These are phyloP conservation scores for Saguinus imperator DNA, from an alignment of 2,113 vertebrate species.

Conservation along the genomic window DNA sequence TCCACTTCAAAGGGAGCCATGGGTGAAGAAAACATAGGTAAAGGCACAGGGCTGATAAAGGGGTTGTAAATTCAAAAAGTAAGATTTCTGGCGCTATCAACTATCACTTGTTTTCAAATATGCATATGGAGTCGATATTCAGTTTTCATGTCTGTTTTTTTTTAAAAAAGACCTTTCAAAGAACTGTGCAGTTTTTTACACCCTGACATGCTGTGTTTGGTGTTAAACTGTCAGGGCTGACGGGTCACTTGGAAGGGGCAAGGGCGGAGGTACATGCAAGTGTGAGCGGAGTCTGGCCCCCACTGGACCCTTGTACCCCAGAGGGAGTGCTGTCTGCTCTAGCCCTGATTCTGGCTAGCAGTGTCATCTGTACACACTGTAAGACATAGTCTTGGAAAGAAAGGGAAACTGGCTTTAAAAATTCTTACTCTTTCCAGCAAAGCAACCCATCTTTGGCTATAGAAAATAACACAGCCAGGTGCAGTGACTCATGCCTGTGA, in stretches of 20 bases:
- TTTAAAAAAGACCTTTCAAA: background rate
- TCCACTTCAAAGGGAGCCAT: slow-evolving; percentile 49
- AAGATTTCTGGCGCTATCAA: slow-evolving; percentile 44
- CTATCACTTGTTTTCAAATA: slow-evolving; percentile 37
- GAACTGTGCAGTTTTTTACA: background rate
- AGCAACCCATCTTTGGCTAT: background rate
- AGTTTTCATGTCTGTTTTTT: background rate
- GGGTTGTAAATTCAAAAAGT: slow-evolving; percentile 34
- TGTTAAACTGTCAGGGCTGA: background rate
- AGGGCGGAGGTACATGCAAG: background rate
- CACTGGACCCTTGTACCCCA: background rate
- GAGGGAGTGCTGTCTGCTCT: background rate
- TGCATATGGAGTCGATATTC: background rate
- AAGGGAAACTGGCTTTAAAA: background rate
- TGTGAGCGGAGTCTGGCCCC: background rate
- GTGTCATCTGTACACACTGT: no score
- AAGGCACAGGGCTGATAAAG: slow-evolving; percentile 47
- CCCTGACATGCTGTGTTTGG: background rate
- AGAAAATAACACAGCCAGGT: background rate
- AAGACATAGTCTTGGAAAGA: background rate
- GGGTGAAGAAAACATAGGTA: slow-evolving; percentile 47
- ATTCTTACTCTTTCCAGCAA: background rate
- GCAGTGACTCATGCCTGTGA: background rate
- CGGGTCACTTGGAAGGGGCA: background rate
- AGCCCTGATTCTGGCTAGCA: background rate